Conservation (phyloP, 2,113 vertebrate genomes). For the Poicephalus gulielmi region DNA sequence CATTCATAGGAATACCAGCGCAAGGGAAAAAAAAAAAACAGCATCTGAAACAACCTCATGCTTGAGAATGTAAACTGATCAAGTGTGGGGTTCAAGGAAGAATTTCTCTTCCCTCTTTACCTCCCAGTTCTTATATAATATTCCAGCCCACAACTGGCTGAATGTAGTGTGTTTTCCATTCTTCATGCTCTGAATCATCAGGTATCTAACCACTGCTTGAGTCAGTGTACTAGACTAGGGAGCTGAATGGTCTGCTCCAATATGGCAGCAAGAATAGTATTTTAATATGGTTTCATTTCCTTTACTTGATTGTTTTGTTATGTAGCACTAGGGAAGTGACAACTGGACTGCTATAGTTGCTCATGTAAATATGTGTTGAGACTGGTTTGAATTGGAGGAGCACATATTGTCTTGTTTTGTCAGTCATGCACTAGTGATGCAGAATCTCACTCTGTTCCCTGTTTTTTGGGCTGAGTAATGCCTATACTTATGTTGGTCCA, state of each 20-base stretch:
- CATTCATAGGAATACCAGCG: background rate
- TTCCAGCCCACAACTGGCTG: conserved; percentile 36
- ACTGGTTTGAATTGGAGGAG: background rate
- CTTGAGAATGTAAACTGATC: conserved; percentile 1
- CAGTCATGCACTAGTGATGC: background rate
- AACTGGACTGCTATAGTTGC: background rate
- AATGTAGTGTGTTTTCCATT: conserved; percentile 43
- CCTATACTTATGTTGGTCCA: background rate
- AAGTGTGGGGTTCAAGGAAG: background rate
- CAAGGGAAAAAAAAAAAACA: background rate
- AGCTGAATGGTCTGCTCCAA: background rate
- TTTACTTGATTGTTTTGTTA: conserved; percentile 21
- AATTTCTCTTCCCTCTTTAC: background rate
- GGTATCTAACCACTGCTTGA: conserved; percentile 30
- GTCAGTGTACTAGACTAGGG: conserved; percentile 18
- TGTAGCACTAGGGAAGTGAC: background rate
- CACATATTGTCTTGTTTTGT: background rate
- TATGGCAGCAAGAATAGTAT: conserved; percentile 20
- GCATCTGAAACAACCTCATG: background rate
- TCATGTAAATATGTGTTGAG: conserved; percentile 17
- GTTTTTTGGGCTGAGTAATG: background rate
- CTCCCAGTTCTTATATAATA: background rate
- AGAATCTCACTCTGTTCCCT: background rate
- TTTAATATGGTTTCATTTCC: conserved; percentile 72
- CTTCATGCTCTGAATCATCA: conserved; percentile 44